Conservation (phyloP, 2,113 vertebrate genomes). For the Choloepus hoffmanni region DNA sequence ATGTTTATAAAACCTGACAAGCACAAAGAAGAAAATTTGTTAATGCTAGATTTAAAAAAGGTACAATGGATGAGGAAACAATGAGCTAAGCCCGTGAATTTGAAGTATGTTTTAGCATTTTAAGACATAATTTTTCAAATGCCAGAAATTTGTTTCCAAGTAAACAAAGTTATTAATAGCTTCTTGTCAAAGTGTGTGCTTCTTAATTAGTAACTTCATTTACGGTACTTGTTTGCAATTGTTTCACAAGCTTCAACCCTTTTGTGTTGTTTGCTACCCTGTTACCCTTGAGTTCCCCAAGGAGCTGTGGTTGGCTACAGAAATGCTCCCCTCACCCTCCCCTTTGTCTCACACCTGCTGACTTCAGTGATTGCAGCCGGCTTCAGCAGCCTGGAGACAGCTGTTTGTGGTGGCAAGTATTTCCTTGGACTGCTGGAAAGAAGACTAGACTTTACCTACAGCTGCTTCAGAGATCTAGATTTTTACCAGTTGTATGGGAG, state of each 20-base stretch:
- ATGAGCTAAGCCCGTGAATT: background rate
- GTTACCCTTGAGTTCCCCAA: background rate
- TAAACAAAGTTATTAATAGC: conserved; percentile 58
- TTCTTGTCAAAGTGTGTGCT: conserved; percentile 39
- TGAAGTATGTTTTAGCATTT: conserved; percentile 57
- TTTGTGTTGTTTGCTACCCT: background rate
- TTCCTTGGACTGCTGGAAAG: conserved; percentile 17
- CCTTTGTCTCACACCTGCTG: conserved; percentile 17
- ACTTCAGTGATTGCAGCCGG: conserved; percentile 44
- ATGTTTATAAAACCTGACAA: conserved; percentile 62
- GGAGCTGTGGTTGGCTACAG: background rate
- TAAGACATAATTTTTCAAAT: conserved; percentile 3
- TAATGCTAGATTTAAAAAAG: conserved; percentile 41
- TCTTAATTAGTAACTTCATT: conserved; percentile 60
- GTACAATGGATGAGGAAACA: background rate
- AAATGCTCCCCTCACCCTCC: background rate
- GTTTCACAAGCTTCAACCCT: background rate
- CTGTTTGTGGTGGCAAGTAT: conserved; percentile 55
- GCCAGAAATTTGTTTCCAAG: conserved; percentile 32
- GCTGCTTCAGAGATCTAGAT: conserved; percentile 24
- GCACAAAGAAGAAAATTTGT: conserved; percentile 64
- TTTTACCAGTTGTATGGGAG: background rate
- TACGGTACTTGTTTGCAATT: conserved; percentile 36
- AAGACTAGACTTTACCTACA: conserved; percentile 35
- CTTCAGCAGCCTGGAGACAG: conserved; percentile 53